A percentile compares a stretch with the other conserved stretches of the same genome.
phyloP scores from a whole-genome alignment of 2,888 invertebrate genomes.

The Drosophila koepferae region DNA sequence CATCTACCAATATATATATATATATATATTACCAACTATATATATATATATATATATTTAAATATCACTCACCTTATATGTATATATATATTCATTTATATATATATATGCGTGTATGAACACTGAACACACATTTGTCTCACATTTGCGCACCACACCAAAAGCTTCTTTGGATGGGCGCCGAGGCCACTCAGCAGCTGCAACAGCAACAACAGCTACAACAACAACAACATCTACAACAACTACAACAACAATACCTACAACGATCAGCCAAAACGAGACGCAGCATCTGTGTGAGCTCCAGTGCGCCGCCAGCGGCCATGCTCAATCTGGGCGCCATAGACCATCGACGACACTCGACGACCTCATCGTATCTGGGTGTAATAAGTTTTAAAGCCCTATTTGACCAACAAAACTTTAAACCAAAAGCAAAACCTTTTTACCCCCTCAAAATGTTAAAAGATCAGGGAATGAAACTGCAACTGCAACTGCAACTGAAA shows the following conservation, averaged over 20 bases:
- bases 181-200: slow-evolving; percentile 67
- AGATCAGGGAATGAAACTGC: slow-evolving; percentile 41
- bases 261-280: slow-evolving; percentile 66
- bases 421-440: background rate
- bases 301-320: slow-evolving; percentile 79
- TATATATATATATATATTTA: slow-evolving; percentile 5
- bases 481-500: background rate
- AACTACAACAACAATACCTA: slow-evolving; percentile 49
- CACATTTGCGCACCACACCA: slow-evolving; percentile 45
- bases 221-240: slow-evolving; percentile 59
- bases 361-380: slow-evolving; percentile 84
- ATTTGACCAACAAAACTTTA: slow-evolving; percentile 12
- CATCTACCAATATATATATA: background rate
- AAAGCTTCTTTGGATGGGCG: slow-evolving; percentile 84
- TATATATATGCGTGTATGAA: slow-evolving; percentile 14
- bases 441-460: background rate
- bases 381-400: slow-evolving; percentile 78
- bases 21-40: slow-evolving; percentile 20
- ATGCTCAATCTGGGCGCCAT: slow-evolving; percentile 65
- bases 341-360: slow-evolving; percentile 83
- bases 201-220: slow-evolving; percentile 65
- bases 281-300: slow-evolving; percentile 83
- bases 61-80: slow-evolving; percentile 14
- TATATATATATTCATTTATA: background rate
- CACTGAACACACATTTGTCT: slow-evolving; percentile 44